These are phyloP conservation scores for Sceloporus tristichus DNA, from an alignment of 2,113 vertebrate species.

Conservation along the genomic window DNA sequence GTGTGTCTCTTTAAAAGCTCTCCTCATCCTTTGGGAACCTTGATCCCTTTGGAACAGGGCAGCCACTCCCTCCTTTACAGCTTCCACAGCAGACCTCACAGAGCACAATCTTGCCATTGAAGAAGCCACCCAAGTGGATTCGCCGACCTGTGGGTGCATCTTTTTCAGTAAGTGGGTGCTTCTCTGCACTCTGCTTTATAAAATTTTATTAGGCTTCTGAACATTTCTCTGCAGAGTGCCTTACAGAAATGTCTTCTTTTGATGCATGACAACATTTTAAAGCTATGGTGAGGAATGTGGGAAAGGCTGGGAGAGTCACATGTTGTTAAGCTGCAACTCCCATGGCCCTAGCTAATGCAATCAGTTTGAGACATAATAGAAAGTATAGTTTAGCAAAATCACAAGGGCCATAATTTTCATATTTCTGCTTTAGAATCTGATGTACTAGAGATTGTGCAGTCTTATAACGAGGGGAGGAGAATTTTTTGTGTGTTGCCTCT, in stretches of 20 bases:
- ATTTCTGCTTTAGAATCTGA: not conserved
- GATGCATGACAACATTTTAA: not conserved
- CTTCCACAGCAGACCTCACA: slow-evolving; percentile 84
- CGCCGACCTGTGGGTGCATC: slow-evolving; percentile 92
- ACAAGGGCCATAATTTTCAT: not conserved
- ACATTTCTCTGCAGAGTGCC: not conserved
- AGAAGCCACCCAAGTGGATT: slow-evolving; percentile 97
- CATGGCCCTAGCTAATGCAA: not conserved
- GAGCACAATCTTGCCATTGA: slow-evolving; percentile 83
- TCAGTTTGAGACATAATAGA: not conserved
- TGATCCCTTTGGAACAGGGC: slow-evolving; percentile 94
- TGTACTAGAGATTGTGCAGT: no score
- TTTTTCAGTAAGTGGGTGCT: slow-evolving; percentile 85
- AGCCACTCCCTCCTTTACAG: slow-evolving; percentile 89
- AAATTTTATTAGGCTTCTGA: not conserved
- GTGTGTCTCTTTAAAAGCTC: slow-evolving; percentile 78
- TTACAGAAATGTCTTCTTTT: not conserved
- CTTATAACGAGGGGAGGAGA: no score
- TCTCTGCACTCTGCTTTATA: not conserved
- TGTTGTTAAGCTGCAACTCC: not conserved
- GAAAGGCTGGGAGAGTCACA: not conserved
- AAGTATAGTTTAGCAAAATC: not conserved
- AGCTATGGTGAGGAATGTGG: not conserved
- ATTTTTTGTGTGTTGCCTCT: no score
- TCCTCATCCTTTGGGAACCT: slow-evolving; percentile 93